Conservation (phyloP, 2,113 vertebrate species). For the Eurypyga helias region DNA sequence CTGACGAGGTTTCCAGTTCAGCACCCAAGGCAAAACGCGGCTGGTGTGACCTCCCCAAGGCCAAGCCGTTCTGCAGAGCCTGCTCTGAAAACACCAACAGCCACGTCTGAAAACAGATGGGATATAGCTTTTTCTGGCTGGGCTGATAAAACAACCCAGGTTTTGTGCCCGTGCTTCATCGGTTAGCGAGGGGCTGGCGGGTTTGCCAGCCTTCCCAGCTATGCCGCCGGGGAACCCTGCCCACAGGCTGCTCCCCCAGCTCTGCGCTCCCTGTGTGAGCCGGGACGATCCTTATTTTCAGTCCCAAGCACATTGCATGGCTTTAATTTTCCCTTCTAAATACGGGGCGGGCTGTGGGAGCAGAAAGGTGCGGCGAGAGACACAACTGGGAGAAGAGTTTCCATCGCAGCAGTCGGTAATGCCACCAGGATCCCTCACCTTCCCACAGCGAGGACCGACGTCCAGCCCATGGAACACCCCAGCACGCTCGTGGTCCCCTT, state of each 20-base stretch:
- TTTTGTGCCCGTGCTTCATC: rapidly evolving
- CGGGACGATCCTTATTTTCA: not conserved
- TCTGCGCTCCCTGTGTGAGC: rapidly evolving
- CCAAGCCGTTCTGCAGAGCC: not conserved
- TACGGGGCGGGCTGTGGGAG: not conserved
- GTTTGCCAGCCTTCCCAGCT: not conserved
- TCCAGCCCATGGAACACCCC: not conserved
- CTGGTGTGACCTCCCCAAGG: not conserved
- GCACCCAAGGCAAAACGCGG: rapidly evolving
- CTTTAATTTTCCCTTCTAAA: not conserved
- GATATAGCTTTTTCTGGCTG: not conserved
- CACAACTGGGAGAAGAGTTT: not conserved
- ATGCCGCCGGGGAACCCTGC: not conserved
- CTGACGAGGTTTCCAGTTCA: not conserved
- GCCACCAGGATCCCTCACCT: rapidly evolving
- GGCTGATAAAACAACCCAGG: not conserved
- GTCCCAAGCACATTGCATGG: not conserved
- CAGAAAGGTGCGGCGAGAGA: rapidly evolving
- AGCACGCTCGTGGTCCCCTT: rapidly evolving
- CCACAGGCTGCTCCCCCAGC: not conserved
- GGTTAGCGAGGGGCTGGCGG: not conserved
- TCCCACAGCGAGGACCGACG: rapidly evolving
- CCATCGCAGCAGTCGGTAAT: not conserved
- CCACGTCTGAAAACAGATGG: rapidly evolving
- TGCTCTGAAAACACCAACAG: not conserved